Evolutionary conservation across 2,888 invertebrate genomes (phyloP).

Genomic region (Hyalella azteca): DNA sequence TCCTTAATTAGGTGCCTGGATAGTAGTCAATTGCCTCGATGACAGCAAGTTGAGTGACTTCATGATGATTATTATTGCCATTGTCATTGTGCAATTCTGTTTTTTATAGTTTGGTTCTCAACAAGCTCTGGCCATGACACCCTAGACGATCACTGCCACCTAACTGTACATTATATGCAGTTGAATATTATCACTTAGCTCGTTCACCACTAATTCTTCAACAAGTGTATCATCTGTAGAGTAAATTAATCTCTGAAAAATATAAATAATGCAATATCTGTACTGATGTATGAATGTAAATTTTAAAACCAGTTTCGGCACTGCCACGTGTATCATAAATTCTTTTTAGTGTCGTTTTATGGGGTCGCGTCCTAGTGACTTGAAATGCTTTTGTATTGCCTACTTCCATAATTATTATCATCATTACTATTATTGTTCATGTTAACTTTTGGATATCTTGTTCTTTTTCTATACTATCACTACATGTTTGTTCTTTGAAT

Average conservation of each 20-base stretch:
- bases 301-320: no score
- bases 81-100: background rate
- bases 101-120: background rate
- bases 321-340: no score
- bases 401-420: slow-evolving; percentile 7
- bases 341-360: background rate
- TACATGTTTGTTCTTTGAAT: slow-evolving; percentile 30
- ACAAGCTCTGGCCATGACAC: background rate
- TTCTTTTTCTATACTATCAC: slow-evolving; percentile 32
- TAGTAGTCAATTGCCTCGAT: slow-evolving; percentile 12
- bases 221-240: no score
- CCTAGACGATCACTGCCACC: slow-evolving; percentile 9
- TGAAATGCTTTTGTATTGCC: slow-evolving; percentile 25
- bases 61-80: background rate
- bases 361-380: slow-evolving; percentile 20
- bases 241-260: no score
- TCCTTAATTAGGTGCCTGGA: background rate
- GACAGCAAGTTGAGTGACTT: slow-evolving; percentile 23
- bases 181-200: no score
- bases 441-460: slow-evolving; percentile 37
- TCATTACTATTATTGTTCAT: slow-evolving; percentile 8
- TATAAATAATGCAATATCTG: no score
- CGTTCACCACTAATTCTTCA: no score
- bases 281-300: no score
- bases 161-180: background rate